phyloP scores from a whole-genome alignment of 2,888 invertebrate species.

The Drosophila fulvimacula region DNA sequence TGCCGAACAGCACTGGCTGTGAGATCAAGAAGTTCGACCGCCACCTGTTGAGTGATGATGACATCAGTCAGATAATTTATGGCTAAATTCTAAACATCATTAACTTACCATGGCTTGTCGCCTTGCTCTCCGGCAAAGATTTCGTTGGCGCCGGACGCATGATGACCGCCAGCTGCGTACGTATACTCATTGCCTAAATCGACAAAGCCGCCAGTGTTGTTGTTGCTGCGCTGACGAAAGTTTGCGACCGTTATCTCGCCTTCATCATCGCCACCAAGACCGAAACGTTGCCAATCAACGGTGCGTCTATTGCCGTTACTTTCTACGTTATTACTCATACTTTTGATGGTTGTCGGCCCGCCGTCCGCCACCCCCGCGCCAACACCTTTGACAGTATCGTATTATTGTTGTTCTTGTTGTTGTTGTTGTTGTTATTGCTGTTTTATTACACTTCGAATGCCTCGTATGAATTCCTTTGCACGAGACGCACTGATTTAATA shows the following conservation, averaged over 20 bases:
- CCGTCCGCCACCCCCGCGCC: conserved; percentile 31
- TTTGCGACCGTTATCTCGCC: conserved; percentile 83
- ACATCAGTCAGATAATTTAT: not conserved
- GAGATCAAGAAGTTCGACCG: conserved; percentile 98
- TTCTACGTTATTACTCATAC: conserved; percentile 70
- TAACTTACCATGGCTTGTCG: conserved; percentile 83
- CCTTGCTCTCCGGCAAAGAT: conserved; percentile 96
- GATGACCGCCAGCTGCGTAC: conserved; percentile 92
- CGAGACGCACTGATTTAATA: conserved; percentile 5
- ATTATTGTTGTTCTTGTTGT: conserved; percentile 13
- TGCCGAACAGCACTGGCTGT: conserved; percentile 97
- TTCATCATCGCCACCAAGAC: conserved; percentile 82
- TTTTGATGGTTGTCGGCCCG: conserved; percentile 20
- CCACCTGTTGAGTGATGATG: conserved; percentile 90
- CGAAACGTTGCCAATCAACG: conserved; percentile 83
- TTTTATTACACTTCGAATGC: conserved; percentile 16
- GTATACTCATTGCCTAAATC: conserved; percentile 91
- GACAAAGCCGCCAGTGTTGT: conserved; percentile 90
- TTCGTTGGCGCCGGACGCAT: conserved; percentile 94
- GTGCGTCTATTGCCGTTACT: conserved; percentile 72
- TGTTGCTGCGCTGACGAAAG: conserved; percentile 85
- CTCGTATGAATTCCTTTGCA: conserved; percentile 4
- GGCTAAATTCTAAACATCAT: not conserved
- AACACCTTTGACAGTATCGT: conserved; percentile 21
- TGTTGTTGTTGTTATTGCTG: not conserved